Conservation (phyloP, 2,113 vertebrate genomes). For the Xiphophorus hellerii region DNA sequence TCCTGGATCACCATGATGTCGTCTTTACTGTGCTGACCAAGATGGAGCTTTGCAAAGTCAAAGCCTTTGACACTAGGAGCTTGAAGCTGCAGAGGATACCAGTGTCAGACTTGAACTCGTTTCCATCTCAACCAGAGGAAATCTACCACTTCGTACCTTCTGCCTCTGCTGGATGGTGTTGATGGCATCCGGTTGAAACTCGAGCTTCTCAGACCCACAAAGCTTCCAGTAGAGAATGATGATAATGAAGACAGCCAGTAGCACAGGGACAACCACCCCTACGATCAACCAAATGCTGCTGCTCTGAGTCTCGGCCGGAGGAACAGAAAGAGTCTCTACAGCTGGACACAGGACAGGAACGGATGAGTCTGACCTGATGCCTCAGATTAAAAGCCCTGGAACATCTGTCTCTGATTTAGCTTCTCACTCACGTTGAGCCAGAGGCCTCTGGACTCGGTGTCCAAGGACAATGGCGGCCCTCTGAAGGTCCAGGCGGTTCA, state of each 20-base stretch:
- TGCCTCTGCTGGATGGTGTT: conserved; percentile 96
- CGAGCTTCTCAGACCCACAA: conserved; percentile 94
- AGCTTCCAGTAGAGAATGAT: conserved; percentile 98
- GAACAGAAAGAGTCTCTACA: conserved; percentile 85
- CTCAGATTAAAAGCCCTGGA: background rate
- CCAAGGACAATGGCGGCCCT: conserved; percentile 94
- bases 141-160: conserved; percentile 82
- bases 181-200: conserved; percentile 95
- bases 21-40: conserved; percentile 96
- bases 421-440: conserved; percentile 88
- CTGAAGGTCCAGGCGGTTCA: conserved; percentile 93
- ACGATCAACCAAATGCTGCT: conserved; percentile 94
- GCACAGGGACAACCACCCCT: conserved; percentile 90
- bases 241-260: conserved; percentile 91
- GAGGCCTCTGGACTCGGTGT: conserved; percentile 87
- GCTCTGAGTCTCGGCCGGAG: conserved; percentile 85
- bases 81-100: conserved; percentile 84
- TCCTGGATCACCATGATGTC: conserved; percentile 96
- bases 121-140: background rate
- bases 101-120: background rate
- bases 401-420: background rate
- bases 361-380: background rate
- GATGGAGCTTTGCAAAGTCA: conserved; percentile 97
- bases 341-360: conserved; percentile 72
- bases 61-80: conserved; percentile 97